phyloP scores from a whole-genome alignment of 2,797 vertebrate species.

The Chelon labrosus region DNA sequence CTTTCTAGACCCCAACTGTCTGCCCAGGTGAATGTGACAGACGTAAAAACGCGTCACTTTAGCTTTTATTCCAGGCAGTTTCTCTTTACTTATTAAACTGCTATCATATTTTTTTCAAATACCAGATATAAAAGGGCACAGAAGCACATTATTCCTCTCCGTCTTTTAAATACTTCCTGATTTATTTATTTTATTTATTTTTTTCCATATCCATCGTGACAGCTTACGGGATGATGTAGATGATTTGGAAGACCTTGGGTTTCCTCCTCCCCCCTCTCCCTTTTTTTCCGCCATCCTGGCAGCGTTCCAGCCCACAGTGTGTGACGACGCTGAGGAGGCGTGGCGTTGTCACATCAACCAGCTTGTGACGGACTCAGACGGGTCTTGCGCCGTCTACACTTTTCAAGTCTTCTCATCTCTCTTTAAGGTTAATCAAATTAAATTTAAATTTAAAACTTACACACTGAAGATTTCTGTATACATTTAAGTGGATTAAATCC shows the following conservation, averaged over 20 bases:
- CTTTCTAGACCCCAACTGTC: slow-evolving; percentile 82
- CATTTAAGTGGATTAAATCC: neutral
- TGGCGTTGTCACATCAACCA: slow-evolving; percentile 97
- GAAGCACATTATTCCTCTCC: too few species aligned
- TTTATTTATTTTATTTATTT: too few species aligned
- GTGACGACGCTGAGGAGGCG: slow-evolving; percentile 95
- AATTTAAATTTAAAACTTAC: too few species aligned
- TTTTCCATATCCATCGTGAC: slow-evolving; percentile 44
- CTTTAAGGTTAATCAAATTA: slow-evolving; percentile 92
- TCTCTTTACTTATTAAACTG: neutral
- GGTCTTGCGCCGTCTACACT: slow-evolving; percentile 97
- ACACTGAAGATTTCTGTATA: too few species aligned
- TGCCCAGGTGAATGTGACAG: slow-evolving; percentile 76
- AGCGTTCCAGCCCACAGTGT: slow-evolving; percentile 94
- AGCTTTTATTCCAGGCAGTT: neutral
- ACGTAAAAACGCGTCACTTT: neutral
- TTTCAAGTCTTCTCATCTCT: slow-evolving; percentile 98
- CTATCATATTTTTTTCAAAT: too few species aligned
- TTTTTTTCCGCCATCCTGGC: slow-evolving; percentile 99
- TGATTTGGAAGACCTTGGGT: slow-evolving; percentile 86
- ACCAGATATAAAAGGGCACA: too few species aligned
- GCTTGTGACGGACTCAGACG: slow-evolving; percentile 94
- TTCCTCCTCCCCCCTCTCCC: slow-evolving; percentile 94
- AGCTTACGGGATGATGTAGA: slow-evolving; percentile 93
- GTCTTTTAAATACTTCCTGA: too few species aligned